phyloP scores from a whole-genome alignment of 2,113 vertebrate species.

The Menidia beryllina region DNA sequence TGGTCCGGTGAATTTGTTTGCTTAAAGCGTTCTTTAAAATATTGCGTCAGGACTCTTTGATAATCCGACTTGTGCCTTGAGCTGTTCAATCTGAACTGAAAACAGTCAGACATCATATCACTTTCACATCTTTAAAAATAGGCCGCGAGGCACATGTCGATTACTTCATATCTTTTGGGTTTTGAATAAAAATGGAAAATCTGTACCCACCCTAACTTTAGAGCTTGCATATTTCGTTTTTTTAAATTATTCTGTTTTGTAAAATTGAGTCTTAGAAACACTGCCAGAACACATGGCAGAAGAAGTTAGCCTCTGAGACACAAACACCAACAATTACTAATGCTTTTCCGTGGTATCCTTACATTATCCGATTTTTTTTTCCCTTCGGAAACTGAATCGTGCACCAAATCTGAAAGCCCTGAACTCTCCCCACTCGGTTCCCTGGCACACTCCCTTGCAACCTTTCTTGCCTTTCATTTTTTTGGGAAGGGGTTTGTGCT shows the following conservation, averaged over 20 bases:
- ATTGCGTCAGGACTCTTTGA: background rate
- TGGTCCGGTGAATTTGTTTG: background rate
- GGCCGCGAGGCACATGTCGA: background rate
- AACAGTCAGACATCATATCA: constrained; percentile 6
- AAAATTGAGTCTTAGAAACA: constrained; percentile 30
- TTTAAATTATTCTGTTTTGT: no score
- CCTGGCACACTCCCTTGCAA: constrained; percentile 8
- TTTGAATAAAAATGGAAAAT: constrained; percentile 3
- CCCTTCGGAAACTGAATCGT: no score
- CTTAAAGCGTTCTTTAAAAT: constrained; percentile 1
- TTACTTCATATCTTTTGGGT: background rate
- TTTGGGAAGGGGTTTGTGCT: constrained; percentile 21
- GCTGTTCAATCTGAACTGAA: background rate
- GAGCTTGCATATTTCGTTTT: constrained; percentile 22
- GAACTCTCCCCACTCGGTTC: constrained; percentile 2
- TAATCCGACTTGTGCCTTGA: background rate
- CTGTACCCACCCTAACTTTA: background rate
- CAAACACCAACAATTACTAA: background rate
- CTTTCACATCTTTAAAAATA: constrained; percentile 1
- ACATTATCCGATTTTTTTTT: no score
- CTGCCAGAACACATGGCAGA: constrained; percentile 23
- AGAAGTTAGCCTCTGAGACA: constrained; percentile 17
- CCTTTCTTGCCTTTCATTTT: constrained; percentile 38
- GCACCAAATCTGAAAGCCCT: constrained; percentile 14
- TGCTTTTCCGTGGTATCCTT: background rate